Conservation (phyloP, 37 sponge, comb jelly and placozoan genomes). For the Cliona cf. orientalis region DNA sequence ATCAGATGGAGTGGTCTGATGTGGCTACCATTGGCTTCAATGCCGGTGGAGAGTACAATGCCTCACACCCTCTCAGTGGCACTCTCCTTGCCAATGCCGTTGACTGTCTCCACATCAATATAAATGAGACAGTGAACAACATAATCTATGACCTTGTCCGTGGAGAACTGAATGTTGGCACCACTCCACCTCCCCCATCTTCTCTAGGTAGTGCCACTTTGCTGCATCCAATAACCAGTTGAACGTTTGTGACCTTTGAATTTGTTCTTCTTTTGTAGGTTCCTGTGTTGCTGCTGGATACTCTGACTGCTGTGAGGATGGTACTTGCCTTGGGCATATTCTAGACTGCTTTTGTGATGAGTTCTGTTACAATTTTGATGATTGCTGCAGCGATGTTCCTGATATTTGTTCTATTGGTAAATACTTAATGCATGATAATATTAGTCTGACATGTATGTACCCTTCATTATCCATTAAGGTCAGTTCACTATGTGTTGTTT, state of each 20-base stretch:
- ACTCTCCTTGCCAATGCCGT: slow-evolving; percentile 5
- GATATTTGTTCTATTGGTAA: slow-evolving; percentile 16
- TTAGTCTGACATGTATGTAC: too few relatives aligned
- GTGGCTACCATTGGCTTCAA: slow-evolving; percentile 53
- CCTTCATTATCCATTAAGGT: too few relatives aligned
- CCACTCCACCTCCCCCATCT: slow-evolving; percentile 5
- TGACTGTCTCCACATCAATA: slow-evolving; percentile 28
- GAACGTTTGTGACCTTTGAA: too few relatives aligned
- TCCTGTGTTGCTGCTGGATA: slow-evolving; percentile 12
- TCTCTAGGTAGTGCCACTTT: slow-evolving; percentile 24
- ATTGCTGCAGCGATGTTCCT: slow-evolving; percentile 26
- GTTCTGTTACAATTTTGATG: not conserved
- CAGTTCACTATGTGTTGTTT: too few relatives aligned
- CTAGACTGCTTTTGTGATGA: slow-evolving; percentile 44
- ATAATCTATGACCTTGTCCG: slow-evolving; percentile 43
- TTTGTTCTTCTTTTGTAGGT: too few relatives aligned
- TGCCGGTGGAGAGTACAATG: slow-evolving; percentile 20
- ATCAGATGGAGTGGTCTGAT: slow-evolving; percentile 35
- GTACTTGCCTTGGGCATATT: slow-evolving; percentile 8
- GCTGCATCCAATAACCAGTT: too few relatives aligned
- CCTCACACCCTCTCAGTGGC: slow-evolving; percentile 29
- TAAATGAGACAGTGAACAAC: slow-evolving; percentile 1
- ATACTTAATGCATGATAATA: too few relatives aligned
- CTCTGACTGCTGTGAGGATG: slow-evolving; percentile 26
- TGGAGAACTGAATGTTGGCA: too few relatives aligned